Percentiles rank a stretch among this genome's conserved stretches.
These are phyloP conservation scores for Cabera pusaria DNA, from an alignment of 2,888 invertebrate species.

Conservation along the genomic window DNA sequence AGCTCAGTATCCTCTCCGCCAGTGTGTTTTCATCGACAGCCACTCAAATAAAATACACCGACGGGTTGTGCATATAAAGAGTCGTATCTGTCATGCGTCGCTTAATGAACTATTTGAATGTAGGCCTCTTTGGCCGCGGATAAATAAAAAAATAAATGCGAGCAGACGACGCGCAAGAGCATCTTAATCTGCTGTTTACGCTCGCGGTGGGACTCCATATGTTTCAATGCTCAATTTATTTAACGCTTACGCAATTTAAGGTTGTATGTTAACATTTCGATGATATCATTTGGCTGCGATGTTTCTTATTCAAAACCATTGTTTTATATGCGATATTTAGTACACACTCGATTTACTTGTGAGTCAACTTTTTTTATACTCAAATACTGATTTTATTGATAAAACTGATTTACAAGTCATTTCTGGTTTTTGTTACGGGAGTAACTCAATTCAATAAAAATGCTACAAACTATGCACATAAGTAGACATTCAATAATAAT, in stretches of 20 bases:
- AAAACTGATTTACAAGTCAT: too few relatives aligned
- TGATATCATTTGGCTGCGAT: not conserved
- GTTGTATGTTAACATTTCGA: not conserved
- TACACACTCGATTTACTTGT: too few relatives aligned
- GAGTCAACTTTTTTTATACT: too few relatives aligned
- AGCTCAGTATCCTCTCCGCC: too few relatives aligned
- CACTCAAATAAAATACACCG: conserved; percentile 59
- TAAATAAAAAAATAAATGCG: conserved; percentile 76
- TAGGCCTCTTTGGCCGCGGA: conserved; percentile 69
- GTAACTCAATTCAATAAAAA: too few relatives aligned
- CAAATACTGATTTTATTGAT: too few relatives aligned
- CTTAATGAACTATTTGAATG: conserved; percentile 81
- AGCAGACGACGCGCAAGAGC: conserved; percentile 57
- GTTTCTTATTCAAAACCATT: too few relatives aligned
- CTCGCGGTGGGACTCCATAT: conserved; percentile 40
- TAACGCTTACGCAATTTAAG: conserved; percentile 15
- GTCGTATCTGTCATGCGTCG: conserved; percentile 55
- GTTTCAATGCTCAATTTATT: conserved; percentile 18
- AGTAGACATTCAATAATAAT: too few relatives aligned
- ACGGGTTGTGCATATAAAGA: conserved; percentile 70
- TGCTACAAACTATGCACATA: too few relatives aligned
- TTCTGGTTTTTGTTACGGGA: too few relatives aligned
- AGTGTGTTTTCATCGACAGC: conserved; percentile 58
- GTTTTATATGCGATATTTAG: too few relatives aligned
- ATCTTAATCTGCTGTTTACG: conserved; percentile 70